Evolutionary conservation across 2,797 vertebrate genomes (phyloP).

Genomic region (Acipenser transmontanus): DNA sequence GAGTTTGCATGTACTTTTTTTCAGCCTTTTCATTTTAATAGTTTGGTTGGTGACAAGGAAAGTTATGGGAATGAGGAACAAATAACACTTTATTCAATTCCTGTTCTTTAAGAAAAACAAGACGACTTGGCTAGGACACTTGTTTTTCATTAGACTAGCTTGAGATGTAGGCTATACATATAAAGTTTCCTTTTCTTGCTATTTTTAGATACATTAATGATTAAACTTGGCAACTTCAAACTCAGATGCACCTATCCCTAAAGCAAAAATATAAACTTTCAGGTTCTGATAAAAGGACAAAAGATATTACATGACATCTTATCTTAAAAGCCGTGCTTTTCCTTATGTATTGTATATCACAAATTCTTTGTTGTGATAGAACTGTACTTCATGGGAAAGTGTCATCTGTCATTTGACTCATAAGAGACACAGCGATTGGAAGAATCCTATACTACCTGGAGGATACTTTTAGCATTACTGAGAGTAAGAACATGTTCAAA

Average conservation of each 20-base stretch:
- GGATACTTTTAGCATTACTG: too few relatives aligned
- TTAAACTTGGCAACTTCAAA: not conserved
- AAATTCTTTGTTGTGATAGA: not conserved
- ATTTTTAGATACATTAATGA: conserved; percentile 23
- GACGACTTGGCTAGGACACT: conserved; percentile 41
- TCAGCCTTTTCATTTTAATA: conserved; percentile 24
- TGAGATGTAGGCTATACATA: conserved; percentile 27
- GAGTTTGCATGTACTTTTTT: conserved; percentile 13
- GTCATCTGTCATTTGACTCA: too few relatives aligned
- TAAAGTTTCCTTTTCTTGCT: conserved; percentile 24
- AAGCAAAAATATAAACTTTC: not conserved
- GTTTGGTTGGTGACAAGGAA: conserved; percentile 25
- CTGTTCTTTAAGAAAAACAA: conserved; percentile 18
- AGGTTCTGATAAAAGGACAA: too few relatives aligned
- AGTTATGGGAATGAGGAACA: conserved; percentile 28
- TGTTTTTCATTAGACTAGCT: conserved; percentile 38
- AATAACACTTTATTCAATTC: conserved; percentile 27
- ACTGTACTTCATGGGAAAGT: not conserved
- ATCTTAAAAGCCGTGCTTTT: not conserved
- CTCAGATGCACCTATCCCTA: not conserved
- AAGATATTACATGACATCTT: too few relatives aligned
- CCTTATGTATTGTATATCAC: not conserved
- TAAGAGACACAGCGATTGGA: too few relatives aligned
- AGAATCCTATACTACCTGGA: too few relatives aligned
- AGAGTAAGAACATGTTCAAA: too few relatives aligned